Evolutionary conservation across 2,113 vertebrate genomes (phyloP), one percentile per base, ranked within the genome.

Genomic region (Nematolebias whitei): DNA sequence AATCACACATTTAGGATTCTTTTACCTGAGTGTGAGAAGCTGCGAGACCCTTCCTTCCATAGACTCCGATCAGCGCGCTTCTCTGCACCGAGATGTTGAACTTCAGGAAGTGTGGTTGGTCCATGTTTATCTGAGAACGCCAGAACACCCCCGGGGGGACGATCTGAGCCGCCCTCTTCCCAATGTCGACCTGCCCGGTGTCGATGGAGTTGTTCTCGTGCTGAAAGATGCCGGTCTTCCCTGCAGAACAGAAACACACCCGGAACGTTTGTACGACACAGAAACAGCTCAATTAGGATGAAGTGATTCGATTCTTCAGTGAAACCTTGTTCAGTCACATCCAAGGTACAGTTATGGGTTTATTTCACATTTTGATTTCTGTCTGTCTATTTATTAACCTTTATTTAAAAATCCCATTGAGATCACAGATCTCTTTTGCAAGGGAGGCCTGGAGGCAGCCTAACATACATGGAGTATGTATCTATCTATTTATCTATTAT

Each of bases 31-130:
- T 99, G 79, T 99, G 98, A 45, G 97, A 96, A 24, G 98, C 97
- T 20, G 95, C 94, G 18, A 99, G 94, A 26, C 98, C 98, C 89
- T 98, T 99, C 68, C 97, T 93, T 60, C 96, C 98, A 18, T 99
- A 99, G 0, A 99, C 95, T 81, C 98, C 98, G 22, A 99, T 96
- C 90, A 99, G 72, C 23, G 96, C 96, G 45, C 98, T 96, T 90
- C 96, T 98, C 92, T 98, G 97, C 77, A 99, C 96, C n/a, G 97
- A 98, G 90, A 99, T 97, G 93, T 99, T 99, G 94, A 99, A 99
- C 88, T 99, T 99, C 45, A 99, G 92, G 88, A 98, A 98, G 66
- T 94, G 94, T 16, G 97, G 94, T 51, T 96, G 94, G 74, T 97
- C 96, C 86, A 99, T 93, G 84, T 92, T 93, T 22, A 99, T 89